Conservation (phyloP, 2,888 invertebrate genomes). For the Chrysotoxum bicinctum region DNA sequence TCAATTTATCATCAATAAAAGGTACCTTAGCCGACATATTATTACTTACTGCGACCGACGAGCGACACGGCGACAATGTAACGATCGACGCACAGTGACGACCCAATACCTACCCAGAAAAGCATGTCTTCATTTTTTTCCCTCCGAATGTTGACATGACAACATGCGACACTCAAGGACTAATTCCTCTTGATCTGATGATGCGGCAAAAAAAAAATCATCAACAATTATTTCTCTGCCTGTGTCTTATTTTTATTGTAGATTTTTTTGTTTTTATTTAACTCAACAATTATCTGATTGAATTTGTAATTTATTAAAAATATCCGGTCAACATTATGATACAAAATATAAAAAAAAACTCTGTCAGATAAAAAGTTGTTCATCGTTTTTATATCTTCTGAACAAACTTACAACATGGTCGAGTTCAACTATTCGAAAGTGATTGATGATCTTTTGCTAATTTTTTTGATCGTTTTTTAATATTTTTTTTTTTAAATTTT, state of each 20-base stretch:
- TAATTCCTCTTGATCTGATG: constrained; percentile 25
- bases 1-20: constrained; percentile 44
- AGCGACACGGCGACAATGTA: no score
- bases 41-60: not conserved
- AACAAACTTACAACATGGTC: constrained; percentile 27
- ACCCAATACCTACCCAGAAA: not conserved
- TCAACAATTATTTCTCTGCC: constrained; percentile 39
- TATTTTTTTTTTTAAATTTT: constrained; percentile 10
- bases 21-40: not conserved
- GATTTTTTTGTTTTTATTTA: constrained; percentile 36
- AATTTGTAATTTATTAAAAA: constrained; percentile 68
- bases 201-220: not conserved
- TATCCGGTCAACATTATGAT: constrained; percentile 50
- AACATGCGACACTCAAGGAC: constrained; percentile 57
- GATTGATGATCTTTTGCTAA: constrained; percentile 58
- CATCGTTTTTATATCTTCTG: constrained; percentile 44
- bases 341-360: not conserved
- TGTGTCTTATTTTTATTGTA: not conserved
- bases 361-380: constrained; percentile 63
- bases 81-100: not conserved
- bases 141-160: constrained; percentile 1
- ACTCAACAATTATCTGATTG: constrained; percentile 66
- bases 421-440: constrained; percentile 62
- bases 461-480: not conserved
- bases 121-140: constrained; percentile 14